phyloP scores from a whole-genome alignment of 2,113 vertebrate species.

The Chaenogobius annularis region DNA sequence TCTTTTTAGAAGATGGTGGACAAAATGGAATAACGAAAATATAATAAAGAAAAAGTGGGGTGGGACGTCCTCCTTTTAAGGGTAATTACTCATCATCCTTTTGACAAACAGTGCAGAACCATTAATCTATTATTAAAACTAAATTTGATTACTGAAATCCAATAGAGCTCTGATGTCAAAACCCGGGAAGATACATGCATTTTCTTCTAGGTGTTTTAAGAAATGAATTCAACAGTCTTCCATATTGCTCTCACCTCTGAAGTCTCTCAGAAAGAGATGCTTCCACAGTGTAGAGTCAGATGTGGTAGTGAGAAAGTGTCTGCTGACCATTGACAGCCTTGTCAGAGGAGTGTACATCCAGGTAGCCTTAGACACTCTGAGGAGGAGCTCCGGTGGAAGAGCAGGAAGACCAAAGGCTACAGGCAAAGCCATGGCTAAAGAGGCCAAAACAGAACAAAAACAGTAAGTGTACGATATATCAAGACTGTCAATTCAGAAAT shows the following conservation, averaged over 20 bases:
- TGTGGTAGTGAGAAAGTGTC: conserved; percentile 74
- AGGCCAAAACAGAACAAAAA: not conserved
- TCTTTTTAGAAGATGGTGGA: too few species aligned
- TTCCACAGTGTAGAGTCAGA: conserved; percentile 89
- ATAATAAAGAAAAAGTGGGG: too few species aligned
- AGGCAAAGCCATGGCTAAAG: conserved; percentile 86
- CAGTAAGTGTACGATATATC: not conserved
- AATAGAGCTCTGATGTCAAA: not conserved
- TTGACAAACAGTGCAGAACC: not conserved
- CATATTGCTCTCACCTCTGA: conserved; percentile 74
- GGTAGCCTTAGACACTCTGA: conserved; percentile 87
- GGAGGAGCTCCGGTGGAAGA: conserved; percentile 89
- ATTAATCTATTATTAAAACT: not conserved
- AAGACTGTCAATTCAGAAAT: not conserved
- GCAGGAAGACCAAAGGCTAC: conserved; percentile 87
- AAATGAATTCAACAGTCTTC: not conserved
- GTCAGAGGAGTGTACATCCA: conserved; percentile 83
- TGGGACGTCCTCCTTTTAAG: too few species aligned
- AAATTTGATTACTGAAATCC: not conserved
- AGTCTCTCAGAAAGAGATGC: conserved; percentile 87
- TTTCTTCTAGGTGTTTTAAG: not conserved
- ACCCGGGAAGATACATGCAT: not conserved
- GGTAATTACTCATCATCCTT: too few species aligned
- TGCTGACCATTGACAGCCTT: conserved; percentile 82
- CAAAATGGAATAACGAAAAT: too few species aligned